Evolutionary conservation across 2,888 invertebrate species (phyloP).

Genomic region (Pollenia labialis): DNA sequence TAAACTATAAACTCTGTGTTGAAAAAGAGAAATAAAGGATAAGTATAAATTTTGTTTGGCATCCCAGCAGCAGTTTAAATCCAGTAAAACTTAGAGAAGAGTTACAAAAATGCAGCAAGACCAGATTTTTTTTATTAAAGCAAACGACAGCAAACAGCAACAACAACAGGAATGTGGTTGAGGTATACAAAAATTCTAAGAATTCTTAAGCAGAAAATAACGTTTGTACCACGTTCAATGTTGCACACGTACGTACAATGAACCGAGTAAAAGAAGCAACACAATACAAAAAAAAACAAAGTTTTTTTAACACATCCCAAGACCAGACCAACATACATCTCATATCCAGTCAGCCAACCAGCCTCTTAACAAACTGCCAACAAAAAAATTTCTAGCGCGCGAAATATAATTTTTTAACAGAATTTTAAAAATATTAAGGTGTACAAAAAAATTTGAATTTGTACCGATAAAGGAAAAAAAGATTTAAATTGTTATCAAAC

Average conservation of each 20-base stretch:
- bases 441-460: neutral
- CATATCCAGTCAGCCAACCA: neutral
- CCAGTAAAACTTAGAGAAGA: conserved; percentile 4
- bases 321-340: conserved; percentile 19
- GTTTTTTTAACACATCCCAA: conserved; percentile 18
- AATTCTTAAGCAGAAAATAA: conserved; percentile 69
- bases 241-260: conserved; percentile 55
- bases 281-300: conserved; percentile 16
- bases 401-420: conserved; percentile 13
- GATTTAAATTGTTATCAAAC: no score
- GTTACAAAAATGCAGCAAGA: conserved; percentile 51
- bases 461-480: no score
- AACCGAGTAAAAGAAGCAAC: conserved; percentile 33
- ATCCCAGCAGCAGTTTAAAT: conserved; percentile 18
- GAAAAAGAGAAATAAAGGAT: conserved; percentile 1
- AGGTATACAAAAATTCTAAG: conserved; percentile 69
- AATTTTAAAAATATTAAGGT: neutral
- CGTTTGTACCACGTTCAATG: conserved; percentile 37
- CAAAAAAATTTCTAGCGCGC: conserved; percentile 37
- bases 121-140: conserved; percentile 38
- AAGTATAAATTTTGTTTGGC: conserved; percentile 18
- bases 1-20: neutral
- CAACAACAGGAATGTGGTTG: conserved; percentile 60
- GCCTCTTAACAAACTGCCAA: conserved; percentile 11
- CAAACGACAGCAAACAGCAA: neutral